These are phyloP conservation scores for Leucozona laternaria DNA, from an alignment of 2,888 invertebrate genomes.

Conservation along the genomic window DNA sequence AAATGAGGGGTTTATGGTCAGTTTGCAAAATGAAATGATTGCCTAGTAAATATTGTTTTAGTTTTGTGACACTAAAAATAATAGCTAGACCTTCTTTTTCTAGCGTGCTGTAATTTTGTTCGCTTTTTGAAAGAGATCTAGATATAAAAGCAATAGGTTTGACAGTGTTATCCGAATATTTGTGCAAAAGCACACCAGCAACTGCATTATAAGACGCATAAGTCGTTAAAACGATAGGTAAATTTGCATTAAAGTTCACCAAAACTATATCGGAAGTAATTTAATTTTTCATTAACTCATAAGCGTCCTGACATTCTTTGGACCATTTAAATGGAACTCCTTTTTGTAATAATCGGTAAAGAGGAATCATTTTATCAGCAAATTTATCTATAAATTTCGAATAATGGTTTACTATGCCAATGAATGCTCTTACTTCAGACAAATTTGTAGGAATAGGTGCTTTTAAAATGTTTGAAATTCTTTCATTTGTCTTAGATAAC, in stretches of 20 bases:
- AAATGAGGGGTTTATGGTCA: neutral
- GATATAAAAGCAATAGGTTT: conserved; percentile 38
- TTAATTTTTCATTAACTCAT: conserved; percentile 24
- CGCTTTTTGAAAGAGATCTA: conserved; percentile 26
- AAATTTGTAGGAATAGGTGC: neutral
- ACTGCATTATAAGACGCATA: conserved; percentile 34
- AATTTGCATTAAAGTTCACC: conserved; percentile 39
- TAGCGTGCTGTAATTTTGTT: neutral
- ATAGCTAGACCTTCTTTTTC: neutral
- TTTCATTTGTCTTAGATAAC: conserved; percentile 8
- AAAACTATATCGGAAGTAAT: conserved; percentile 21
- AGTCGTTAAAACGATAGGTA: conserved; percentile 36
- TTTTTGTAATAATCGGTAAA: conserved; percentile 6
- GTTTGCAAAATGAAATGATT: conserved; percentile 8
- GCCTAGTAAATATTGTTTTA: conserved; percentile 10
- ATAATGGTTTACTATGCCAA: conserved; percentile 16
- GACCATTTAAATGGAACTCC: neutral
- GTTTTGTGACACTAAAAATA: conserved; percentile 11
- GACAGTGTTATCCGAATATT: neutral
- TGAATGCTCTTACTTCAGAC: conserved; percentile 12
- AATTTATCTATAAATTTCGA: conserved; percentile 10
- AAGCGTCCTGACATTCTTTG: conserved; percentile 17
- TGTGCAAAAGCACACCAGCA: conserved; percentile 29
- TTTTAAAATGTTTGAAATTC: conserved; percentile 6
- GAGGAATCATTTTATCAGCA: conserved; percentile 11